Evolutionary conservation across 2,113 vertebrate genomes (phyloP).

Genomic region (Desmodus rotundus): DNA sequence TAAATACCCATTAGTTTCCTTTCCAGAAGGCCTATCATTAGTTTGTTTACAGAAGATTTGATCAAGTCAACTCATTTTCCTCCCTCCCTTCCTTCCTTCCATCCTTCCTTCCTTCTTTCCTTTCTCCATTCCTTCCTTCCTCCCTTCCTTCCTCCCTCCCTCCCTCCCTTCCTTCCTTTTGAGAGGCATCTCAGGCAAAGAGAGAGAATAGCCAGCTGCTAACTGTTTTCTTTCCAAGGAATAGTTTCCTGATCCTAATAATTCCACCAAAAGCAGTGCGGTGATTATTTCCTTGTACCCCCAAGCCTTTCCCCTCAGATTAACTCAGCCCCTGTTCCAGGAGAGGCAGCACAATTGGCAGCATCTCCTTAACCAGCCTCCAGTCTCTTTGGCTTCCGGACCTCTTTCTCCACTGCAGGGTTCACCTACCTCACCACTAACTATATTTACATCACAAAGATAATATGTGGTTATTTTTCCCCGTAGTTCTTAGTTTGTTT

Average conservation of each 20-base stretch:
- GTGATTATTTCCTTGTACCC: background rate
- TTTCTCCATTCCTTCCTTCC: too few relatives aligned
- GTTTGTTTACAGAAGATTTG: background rate
- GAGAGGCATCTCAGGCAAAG: background rate
- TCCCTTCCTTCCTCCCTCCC: background rate
- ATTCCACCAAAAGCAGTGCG: background rate
- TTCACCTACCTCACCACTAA: background rate
- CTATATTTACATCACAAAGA: background rate
- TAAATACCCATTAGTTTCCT: background rate
- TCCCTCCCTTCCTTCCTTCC: background rate
- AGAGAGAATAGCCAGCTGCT: background rate
- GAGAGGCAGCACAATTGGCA: background rate
- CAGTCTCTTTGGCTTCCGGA: background rate
- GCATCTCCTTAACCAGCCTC: background rate
- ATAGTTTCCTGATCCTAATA: background rate
- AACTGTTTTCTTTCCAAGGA: background rate
- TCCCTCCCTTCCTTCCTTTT: background rate
- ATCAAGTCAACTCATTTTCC: background rate
- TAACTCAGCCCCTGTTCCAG: background rate
- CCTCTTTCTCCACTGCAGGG: background rate
- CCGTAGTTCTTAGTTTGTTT: background rate
- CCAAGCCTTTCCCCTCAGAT: background rate
- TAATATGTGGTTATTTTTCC: background rate
- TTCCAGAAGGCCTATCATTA: background rate
- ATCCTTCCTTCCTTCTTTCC: background rate